Evolutionary conservation across 2,113 vertebrate genomes (phyloP).

Genomic region (Ammodytes marinus): DNA sequence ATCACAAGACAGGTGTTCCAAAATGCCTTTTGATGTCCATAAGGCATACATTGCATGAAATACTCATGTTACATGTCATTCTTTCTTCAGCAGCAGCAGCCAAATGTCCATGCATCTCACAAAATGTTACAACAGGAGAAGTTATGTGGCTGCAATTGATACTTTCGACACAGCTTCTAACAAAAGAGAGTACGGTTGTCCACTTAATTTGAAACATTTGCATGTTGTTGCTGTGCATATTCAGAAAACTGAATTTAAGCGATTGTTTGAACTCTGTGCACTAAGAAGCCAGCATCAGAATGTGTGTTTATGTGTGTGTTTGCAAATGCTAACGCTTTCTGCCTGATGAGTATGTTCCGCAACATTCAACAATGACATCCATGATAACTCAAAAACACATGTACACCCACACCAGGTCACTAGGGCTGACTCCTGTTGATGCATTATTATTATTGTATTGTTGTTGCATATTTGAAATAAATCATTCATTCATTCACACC

Average conservation of each 20-base stretch:
- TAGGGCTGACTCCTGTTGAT: too few species aligned
- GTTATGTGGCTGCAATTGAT: neutral
- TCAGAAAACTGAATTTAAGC: neutral
- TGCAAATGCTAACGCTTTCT: too few species aligned
- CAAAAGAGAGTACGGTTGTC: neutral
- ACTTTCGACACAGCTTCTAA: neutral
- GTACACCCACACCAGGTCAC: too few species aligned
- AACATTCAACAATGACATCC: too few species aligned
- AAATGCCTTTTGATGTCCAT: neutral
- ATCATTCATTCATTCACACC: too few species aligned
- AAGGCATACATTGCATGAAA: neutral
- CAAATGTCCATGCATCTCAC: neutral
- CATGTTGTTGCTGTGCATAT: neutral
- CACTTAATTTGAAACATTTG: neutral
- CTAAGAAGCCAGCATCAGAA: neutral
- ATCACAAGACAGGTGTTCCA: neutral
- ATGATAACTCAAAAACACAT: too few species aligned
- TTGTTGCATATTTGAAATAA: too few species aligned
- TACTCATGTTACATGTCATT: neutral
- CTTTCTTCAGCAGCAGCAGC: constrained; percentile 3
- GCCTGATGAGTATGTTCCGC: too few species aligned
- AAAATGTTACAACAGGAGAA: neutral
- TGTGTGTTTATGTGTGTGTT: too few species aligned
- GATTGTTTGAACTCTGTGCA: neutral
- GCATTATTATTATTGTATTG: too few species aligned